These are phyloP conservation scores for Sesia bembeciformis DNA, from an alignment of 2,888 invertebrate species.

Conservation along the genomic window DNA sequence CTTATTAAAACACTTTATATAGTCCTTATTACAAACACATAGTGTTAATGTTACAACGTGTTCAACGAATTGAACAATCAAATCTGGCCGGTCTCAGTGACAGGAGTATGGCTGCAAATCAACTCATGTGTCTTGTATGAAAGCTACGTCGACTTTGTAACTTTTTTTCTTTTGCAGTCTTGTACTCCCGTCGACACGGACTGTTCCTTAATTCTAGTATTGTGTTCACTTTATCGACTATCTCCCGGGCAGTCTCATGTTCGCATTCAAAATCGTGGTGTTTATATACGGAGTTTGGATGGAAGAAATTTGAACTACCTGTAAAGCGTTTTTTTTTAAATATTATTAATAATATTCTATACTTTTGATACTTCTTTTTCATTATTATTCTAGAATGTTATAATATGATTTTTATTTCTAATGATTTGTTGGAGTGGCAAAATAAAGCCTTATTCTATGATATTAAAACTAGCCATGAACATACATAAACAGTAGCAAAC, in stretches of 20 bases:
- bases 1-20: background rate
- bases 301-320: slow-evolving; percentile 45
- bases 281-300: slow-evolving; percentile 79
- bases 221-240: slow-evolving; percentile 89
- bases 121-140: slow-evolving; percentile 55
- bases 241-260: slow-evolving; percentile 82
- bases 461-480: too few relatives aligned
- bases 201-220: slow-evolving; percentile 89
- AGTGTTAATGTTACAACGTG: background rate
- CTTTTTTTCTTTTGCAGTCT: slow-evolving; percentile 83
- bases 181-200: slow-evolving; percentile 86
- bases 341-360: too few relatives aligned
- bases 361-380: too few relatives aligned
- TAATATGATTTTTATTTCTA: too few relatives aligned
- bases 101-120: slow-evolving; percentile 16
- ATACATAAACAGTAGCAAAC: too few relatives aligned
- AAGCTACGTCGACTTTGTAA: slow-evolving; percentile 77
- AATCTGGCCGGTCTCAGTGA: background rate
- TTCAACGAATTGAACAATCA: background rate
- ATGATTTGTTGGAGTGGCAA: too few relatives aligned
- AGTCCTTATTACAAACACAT: background rate
- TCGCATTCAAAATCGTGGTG: slow-evolving; percentile 93
- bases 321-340: slow-evolving; percentile 9
- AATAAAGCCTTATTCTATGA: too few relatives aligned
- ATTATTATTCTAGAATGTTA: too few relatives aligned